phyloP scores from a whole-genome alignment of 2,888 invertebrate genomes.

The Drosophila meridiana region DNA sequence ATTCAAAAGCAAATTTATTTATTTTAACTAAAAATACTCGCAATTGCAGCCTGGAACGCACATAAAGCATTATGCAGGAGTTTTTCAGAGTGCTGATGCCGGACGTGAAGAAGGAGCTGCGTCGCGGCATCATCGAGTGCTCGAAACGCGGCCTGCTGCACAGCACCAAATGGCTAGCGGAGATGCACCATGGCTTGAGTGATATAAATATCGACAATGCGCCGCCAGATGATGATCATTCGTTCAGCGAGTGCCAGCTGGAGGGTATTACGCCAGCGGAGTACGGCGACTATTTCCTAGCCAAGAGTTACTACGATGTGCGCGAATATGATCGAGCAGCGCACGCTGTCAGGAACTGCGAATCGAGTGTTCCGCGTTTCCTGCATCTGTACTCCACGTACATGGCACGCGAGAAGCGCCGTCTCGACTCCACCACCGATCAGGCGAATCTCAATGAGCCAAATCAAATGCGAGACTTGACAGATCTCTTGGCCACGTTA shows the following conservation, averaged over 20 bases:
- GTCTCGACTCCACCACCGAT: slow-evolving; percentile 92
- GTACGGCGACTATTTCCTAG: slow-evolving; percentile 90
- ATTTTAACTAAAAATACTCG: neutral
- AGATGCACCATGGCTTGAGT: slow-evolving; percentile 91
- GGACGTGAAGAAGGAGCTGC: slow-evolving; percentile 88
- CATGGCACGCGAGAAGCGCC: slow-evolving; percentile 95
- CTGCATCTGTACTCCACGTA: slow-evolving; percentile 94
- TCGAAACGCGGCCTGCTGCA: slow-evolving; percentile 92
- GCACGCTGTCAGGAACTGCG: slow-evolving; percentile 90
- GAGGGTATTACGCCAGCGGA: slow-evolving; percentile 85
- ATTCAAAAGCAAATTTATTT: slow-evolving; percentile 34
- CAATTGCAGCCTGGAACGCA: neutral
- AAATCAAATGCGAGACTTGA: slow-evolving; percentile 85
- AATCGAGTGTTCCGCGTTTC: slow-evolving; percentile 91
- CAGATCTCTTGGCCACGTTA: slow-evolving; percentile 87
- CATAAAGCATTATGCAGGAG: slow-evolving; percentile 61
- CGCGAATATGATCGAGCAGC: slow-evolving; percentile 96
- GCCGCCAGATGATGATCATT: slow-evolving; percentile 44
- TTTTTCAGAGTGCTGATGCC: slow-evolving; percentile 86
- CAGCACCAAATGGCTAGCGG: slow-evolving; percentile 95
- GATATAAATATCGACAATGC: slow-evolving; percentile 86
- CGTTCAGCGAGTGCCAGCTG: slow-evolving; percentile 62
- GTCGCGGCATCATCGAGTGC: slow-evolving; percentile 90
- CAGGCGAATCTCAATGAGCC: slow-evolving; percentile 84
- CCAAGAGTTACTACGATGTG: slow-evolving; percentile 95